phyloP scores from a whole-genome alignment of 2,113 vertebrate species.

The Pterocles gutturalis region DNA sequence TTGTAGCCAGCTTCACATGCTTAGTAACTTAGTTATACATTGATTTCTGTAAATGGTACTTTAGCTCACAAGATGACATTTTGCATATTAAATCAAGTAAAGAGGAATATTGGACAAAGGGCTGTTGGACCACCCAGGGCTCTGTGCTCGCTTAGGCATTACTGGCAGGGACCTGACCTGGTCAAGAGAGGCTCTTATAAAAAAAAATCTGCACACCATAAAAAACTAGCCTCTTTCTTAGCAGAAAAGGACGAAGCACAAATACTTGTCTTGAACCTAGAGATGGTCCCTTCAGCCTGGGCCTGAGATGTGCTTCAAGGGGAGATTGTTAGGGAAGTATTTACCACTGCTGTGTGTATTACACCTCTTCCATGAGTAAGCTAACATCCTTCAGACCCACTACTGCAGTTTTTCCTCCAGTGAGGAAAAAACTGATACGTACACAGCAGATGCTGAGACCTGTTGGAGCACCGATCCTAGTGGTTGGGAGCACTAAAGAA shows the following conservation, averaged over 20 bases:
- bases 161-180: neutral
- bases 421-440: neutral
- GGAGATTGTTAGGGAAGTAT: neutral
- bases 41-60: constrained; percentile 4
- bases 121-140: neutral
- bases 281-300: neutral
- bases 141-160: neutral
- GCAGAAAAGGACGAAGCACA: neutral
- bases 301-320: accelerated
- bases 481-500: neutral
- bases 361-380: neutral
- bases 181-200: neutral
- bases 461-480: neutral
- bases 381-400: neutral
- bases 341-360: neutral
- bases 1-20: neutral
- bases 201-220: neutral
- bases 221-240: neutral
- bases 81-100: neutral
- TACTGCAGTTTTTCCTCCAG: neutral
- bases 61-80: neutral
- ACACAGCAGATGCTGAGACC: neutral
- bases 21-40: neutral
- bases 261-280: neutral
- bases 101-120: neutral